These are phyloP conservation scores for Criorhina ranunculi DNA, from an alignment of 2,888 invertebrate species.

Conservation along the genomic window DNA sequence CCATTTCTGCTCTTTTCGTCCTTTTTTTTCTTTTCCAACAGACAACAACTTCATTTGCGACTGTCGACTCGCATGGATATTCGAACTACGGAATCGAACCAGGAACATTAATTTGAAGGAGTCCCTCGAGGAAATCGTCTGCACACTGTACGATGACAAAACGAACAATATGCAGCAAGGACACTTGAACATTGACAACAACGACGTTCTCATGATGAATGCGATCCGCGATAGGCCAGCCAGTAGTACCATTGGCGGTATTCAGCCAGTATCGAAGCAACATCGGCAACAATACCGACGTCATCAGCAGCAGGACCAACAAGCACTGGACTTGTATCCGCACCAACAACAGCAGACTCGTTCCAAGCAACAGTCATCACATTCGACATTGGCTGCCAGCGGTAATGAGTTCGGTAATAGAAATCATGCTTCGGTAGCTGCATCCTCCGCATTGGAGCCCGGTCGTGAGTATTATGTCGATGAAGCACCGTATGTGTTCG, in stretches of 20 bases:
- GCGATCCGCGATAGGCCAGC: conserved; percentile 66
- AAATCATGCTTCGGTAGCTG: conserved; percentile 68
- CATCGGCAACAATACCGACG: conserved; percentile 71
- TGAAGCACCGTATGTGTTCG: conserved; percentile 76
- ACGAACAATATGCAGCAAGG: conserved; percentile 67
- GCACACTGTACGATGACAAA: conserved; percentile 86
- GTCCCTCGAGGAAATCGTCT: conserved; percentile 89
- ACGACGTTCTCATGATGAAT: conserved; percentile 75
- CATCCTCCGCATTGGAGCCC: conserved; percentile 57
- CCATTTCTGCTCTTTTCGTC: conserved; percentile 49
- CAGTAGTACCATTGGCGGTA: conserved; percentile 24
- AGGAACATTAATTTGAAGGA: conserved; percentile 89
- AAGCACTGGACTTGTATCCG: conserved; percentile 61
- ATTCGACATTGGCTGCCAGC: conserved; percentile 79
- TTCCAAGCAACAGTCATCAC: conserved; percentile 73
- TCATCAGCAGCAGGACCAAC: conserved; percentile 62
- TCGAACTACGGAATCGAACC: conserved; percentile 90
- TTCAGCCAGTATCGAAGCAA: conserved; percentile 52
- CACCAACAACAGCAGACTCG: conserved; percentile 64
- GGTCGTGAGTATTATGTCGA: conserved; percentile 77
- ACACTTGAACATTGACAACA: conserved; percentile 70
- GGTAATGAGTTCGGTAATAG: conserved; percentile 75
- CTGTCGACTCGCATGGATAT: conserved; percentile 93
- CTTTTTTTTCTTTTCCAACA: conserved; percentile 85
- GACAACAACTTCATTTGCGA: conserved; percentile 94